phyloP scores from a whole-genome alignment of 2,888 invertebrate genomes.

The Plebejus anna region DNA sequence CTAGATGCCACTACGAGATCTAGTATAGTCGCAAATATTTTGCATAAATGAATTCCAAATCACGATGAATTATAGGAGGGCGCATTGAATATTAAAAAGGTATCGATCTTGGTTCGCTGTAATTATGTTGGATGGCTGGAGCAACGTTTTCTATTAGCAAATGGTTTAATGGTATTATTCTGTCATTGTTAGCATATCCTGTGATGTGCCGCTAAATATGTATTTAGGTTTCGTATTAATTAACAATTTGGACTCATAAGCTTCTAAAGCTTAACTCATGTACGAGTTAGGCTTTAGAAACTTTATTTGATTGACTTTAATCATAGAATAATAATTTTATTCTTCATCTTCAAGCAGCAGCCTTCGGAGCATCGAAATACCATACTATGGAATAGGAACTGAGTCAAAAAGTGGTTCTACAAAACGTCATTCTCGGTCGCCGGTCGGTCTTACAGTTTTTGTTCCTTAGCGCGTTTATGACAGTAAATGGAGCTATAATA shows the following conservation, averaged over 20 bases:
- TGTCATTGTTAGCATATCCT: neutral
- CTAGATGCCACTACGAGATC: conserved; percentile 43
- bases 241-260: neutral
- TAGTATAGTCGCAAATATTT: conserved; percentile 40
- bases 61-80: conserved; percentile 54
- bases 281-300: no score
- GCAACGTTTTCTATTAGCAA: conserved; percentile 35
- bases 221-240: neutral
- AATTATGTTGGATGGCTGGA: conserved; percentile 37
- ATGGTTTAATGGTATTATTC: conserved; percentile 25
- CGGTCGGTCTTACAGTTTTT: no score
- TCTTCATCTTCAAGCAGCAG: no score
- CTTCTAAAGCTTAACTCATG: no score
- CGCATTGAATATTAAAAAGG: conserved; percentile 54
- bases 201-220: conserved; percentile 7
- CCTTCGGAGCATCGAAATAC: no score
- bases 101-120: conserved; percentile 44
- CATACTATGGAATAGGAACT: no score
- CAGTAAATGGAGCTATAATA: no score
- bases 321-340: no score
- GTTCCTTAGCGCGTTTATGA: no score
- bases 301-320: no score
- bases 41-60: conserved; percentile 65
- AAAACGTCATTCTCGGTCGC: no score
- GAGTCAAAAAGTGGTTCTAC: no score